These are phyloP conservation scores for Diarsia mendica DNA, from an alignment of 2,888 invertebrate genomes.

Conservation along the genomic window DNA sequence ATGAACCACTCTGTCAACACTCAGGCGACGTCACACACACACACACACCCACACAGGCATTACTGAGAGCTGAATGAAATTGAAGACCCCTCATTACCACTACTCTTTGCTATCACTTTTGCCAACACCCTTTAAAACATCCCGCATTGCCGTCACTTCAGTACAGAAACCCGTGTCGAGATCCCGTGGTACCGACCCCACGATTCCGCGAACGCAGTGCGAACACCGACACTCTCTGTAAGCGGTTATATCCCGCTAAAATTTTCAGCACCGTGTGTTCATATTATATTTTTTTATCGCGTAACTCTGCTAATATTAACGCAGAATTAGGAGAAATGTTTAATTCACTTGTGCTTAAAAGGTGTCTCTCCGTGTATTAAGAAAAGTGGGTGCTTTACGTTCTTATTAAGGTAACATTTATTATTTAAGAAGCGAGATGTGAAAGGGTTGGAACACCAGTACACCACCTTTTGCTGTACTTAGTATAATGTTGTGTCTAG, in stretches of 20 bases:
- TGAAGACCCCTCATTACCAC: conserved; percentile 64
- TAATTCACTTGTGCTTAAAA: conserved; percentile 49
- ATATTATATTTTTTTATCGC: conserved; percentile 70
- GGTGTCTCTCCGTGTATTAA: conserved; percentile 23
- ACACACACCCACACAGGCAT: conserved; percentile 62
- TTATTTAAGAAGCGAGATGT: conserved; percentile 29
- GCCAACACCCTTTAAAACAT: conserved; percentile 22
- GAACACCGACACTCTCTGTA: conserved; percentile 61
- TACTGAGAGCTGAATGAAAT: conserved; percentile 70
- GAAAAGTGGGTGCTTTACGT: conserved; percentile 28
- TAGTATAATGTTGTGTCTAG: background rate
- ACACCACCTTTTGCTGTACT: background rate
- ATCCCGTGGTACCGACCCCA: conserved; percentile 56
- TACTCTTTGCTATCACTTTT: conserved; percentile 54
- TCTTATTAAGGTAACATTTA: conserved; percentile 31
- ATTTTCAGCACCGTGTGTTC: conserved; percentile 69
- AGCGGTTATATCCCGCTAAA: conserved; percentile 68
- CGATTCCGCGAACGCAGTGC: conserved; percentile 28
- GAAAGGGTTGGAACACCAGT: conserved; percentile 13
- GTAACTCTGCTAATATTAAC: conserved; percentile 61
- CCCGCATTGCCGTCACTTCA: conserved; percentile 32
- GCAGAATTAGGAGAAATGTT: conserved; percentile 52
- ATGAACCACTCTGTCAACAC: conserved; percentile 77
- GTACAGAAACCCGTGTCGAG: conserved; percentile 57
- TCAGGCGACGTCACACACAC: conserved; percentile 62